Percentiles rank a stretch among this genome's conserved stretches.
phyloP scores from a whole-genome alignment of 2,797 vertebrate species.

The Geotrypetes seraphini region DNA sequence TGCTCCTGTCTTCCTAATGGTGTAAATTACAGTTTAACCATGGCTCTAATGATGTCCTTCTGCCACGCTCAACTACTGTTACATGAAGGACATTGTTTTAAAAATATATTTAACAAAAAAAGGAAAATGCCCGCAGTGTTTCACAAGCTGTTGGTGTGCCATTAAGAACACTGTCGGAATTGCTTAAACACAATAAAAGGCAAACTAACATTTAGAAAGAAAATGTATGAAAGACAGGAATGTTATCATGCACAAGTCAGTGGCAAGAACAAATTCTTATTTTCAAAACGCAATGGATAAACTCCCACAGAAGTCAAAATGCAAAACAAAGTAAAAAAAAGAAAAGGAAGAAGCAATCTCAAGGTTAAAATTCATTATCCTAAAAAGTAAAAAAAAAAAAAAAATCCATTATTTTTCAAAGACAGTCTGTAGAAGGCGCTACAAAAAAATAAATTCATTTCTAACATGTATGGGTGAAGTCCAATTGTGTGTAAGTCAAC shows the following conservation, averaged over 20 bases:
- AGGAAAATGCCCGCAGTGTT: constrained; percentile 76
- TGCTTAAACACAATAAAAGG: constrained; percentile 66
- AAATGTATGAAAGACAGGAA: constrained; percentile 46
- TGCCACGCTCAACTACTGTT: constrained; percentile 98
- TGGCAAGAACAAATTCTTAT: constrained; percentile 33
- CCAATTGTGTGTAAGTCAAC: no score
- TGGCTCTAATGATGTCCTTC: constrained; percentile 99
- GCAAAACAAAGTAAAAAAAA: neutral
- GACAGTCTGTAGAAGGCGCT: no score
- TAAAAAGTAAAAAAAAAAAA: neutral
- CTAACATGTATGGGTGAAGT: no score
- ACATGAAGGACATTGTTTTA: constrained; percentile 99
- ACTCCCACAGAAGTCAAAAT: constrained; percentile 4
- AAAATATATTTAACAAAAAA: constrained; percentile 82
- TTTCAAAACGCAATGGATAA: constrained; percentile 24
- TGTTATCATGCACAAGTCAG: constrained; percentile 28
- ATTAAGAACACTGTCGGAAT: constrained; percentile 82
- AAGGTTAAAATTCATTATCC: no score
- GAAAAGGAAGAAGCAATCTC: no score
- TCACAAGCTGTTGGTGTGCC: constrained; percentile 94
- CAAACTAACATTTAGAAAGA: constrained; percentile 60
- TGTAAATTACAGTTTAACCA: constrained; percentile 99
- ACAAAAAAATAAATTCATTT: no score
- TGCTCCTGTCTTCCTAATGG: constrained; percentile 99
- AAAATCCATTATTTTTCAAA: neutral